Base-by-base conservation (phyloP, 2,888 invertebrate genomes). In the Ochropleura leucogaster region DNA sequence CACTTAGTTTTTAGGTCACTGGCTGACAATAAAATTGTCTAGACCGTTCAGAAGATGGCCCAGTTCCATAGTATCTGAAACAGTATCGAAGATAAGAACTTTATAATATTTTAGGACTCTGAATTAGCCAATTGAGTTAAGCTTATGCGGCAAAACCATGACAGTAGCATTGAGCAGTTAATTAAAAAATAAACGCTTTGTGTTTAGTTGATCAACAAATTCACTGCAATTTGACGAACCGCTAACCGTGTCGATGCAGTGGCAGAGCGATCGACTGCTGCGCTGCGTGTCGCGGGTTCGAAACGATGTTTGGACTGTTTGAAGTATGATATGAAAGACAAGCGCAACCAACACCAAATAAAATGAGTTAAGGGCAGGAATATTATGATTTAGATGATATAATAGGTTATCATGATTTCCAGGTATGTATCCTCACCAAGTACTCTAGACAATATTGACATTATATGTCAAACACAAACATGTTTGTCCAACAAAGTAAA, bases 1-100 rank as follows among this genome's bases (percentile, higher is more conserved):
- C 68, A 82, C 63, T 77, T 76, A 82, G 82, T 78, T 80, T 81
- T 84, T 72, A 80, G 85, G 78, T 78, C 84, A 76, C 79, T 44
- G 62, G 53, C 64, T 68, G 40, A 63, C 68, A 82, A 77, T 75
- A 77, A 68, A 70, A 83, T 72, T 63, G 79, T 77, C 83, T 85
- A 83, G 79, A 83, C 71, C 44, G 30, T 55, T 63, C 51, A 65
- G 59, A 51, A 40, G 57, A 66, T 62, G 77, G 53, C 79, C 63
- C 42, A 60, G 60, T 75, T 82, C 16, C 53, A 72, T 72, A 67
- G 72, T 51, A 10, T 44, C 68, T 53, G 2, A 57, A 82, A 68
- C 16, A 42, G 20, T 60, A 62, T 70, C 47, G 49, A 64, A 68
- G 46, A 57, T 5, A 42, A 16, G 3, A 64, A 49, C 47, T 64